Evolutionary conservation across 2,888 invertebrate genomes (phyloP), one percentile per base, ranked within the genome.

Genomic region (Drosophila peninsularis): DNA sequence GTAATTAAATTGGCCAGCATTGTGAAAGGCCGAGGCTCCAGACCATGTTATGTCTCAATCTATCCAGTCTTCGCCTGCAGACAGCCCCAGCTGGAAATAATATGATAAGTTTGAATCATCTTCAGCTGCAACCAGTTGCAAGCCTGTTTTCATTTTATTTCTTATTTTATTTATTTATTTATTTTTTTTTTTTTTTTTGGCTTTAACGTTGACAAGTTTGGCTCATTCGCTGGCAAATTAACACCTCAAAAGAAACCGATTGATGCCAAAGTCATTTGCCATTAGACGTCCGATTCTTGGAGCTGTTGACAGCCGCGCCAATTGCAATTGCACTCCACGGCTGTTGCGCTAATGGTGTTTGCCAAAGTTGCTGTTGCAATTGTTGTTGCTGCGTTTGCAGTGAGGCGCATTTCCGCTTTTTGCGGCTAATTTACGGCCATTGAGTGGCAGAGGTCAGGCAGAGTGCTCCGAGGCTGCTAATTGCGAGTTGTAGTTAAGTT

Each of bases 1-100:
- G 85, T 85, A 85, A 85, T 85, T 85, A 85, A 89, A 85, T 82
- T 88, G 88, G 66, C 64, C 52, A 68, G 58, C 81, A 75, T 77
- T 85, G 88, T 85, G 77, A 80, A 74, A 75, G 80, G 77, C 72
- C 41, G 19, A 13, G 17, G 14, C 42, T 30, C 53, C 50, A 54
- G 54, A 39, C 62, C 67, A 56, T 74, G 71, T 82, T 80, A 85
- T 82, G 80, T 82, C 82, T 82, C 77, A 84, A 84, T 84, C 82
- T 45, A 79, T 30, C 47, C 62, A 60, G 10, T 27, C 54, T n/a
- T 54, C 52, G 11, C 13, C 56, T 62, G 36, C 71, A 70, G 65
- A 49, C 68, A 65, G 45, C 44, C 13, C 6, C 19, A 3, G 21
- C 32, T 39, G 42, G 24, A 45, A 37, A 32, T 44, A 45, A 60